A percentile compares a stretch with the other conserved stretches of the same genome.
Evolutionary conservation across 35 echinoderm and acorn worm genomes (phyloP).

Genomic region (Heliocidaris tuberculata): DNA sequence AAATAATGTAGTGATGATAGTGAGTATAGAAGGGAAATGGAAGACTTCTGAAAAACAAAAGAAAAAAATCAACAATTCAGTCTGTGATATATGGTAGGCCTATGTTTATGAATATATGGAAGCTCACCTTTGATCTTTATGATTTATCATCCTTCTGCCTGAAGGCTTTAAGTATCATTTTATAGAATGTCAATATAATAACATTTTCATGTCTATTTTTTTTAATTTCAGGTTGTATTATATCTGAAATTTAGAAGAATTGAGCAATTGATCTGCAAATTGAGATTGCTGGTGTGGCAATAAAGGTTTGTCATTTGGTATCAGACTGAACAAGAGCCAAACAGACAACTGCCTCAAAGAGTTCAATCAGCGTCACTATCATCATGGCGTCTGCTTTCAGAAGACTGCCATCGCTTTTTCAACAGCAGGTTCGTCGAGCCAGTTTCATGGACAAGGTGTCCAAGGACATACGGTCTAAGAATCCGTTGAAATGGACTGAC

Average conservation of each 20-base stretch:
- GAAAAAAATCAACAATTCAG: too few species aligned
- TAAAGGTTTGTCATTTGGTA: not conserved
- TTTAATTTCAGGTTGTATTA: not conserved
- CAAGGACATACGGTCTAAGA: slow-evolving; percentile 19
- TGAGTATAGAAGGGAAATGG: too few species aligned
- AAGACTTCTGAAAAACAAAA: too few species aligned
- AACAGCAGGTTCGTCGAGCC: not conserved
- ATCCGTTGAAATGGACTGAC: slow-evolving; percentile 48
- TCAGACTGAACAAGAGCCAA: not conserved
- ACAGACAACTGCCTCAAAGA: not conserved
- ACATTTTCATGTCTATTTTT: not conserved
- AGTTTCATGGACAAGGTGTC: slow-evolving; percentile 29
- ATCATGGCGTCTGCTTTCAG: not conserved
- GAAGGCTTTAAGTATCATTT: too few species aligned
- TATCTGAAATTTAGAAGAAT: not conserved
- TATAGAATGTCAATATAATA: not conserved
- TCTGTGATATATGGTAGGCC: too few species aligned
- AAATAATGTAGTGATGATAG: too few species aligned
- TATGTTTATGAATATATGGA: too few species aligned
- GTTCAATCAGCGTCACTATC: not conserved
- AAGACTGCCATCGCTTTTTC: not conserved
- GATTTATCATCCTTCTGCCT: too few species aligned
- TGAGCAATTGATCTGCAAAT: not conserved
- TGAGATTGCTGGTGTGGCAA: not conserved
- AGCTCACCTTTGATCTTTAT: too few species aligned